Percentiles rank a stretch among this genome's conserved stretches.
These are phyloP conservation scores for Diadromus collaris DNA, from an alignment of 2,888 invertebrate genomes.

Conservation along the genomic window DNA sequence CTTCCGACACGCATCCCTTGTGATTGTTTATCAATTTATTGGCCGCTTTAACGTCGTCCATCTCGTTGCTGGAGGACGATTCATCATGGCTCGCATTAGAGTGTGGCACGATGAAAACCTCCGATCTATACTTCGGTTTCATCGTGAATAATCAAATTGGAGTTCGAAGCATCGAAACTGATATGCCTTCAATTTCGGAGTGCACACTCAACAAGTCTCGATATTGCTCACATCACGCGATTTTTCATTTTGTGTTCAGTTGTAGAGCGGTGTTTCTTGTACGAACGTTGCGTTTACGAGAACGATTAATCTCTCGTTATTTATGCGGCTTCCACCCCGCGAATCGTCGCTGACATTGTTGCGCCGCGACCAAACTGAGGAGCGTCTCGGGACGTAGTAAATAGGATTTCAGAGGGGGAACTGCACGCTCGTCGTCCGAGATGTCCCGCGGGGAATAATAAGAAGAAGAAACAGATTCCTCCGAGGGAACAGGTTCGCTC, in stretches of 20 bases:
- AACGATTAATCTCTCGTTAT: neutral
- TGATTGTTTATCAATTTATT: slow-evolving; percentile 64
- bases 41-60: slow-evolving; percentile 67
- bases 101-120: slow-evolving; percentile 73
- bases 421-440: slow-evolving; percentile 30
- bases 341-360: slow-evolving; percentile 39
- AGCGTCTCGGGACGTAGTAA: slow-evolving; percentile 47
- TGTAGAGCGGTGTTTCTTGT: neutral
- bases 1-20: slow-evolving; percentile 31
- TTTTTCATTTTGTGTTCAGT: neutral
- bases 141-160: slow-evolving; percentile 21
- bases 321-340: neutral
- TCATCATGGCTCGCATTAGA: slow-evolving; percentile 48
- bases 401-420: slow-evolving; percentile 24
- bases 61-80: slow-evolving; percentile 56
- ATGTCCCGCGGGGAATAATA: slow-evolving; percentile 46
- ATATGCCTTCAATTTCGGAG: slow-evolving; percentile 9
- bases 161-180: slow-evolving; percentile 7
- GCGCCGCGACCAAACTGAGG: slow-evolving; percentile 45
- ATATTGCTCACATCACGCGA: neutral
- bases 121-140: slow-evolving; percentile 68
- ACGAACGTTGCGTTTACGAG: neutral
- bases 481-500: slow-evolving; percentile 59
- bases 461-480: slow-evolving; percentile 46
- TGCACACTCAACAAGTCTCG: neutral